A percentile compares a stretch with the other conserved stretches of the same genome.
These are phyloP conservation scores for Lamellibrachia luymesi DNA, from an alignment of 1,140 invertebrate genomes.

Conservation along the genomic window DNA sequence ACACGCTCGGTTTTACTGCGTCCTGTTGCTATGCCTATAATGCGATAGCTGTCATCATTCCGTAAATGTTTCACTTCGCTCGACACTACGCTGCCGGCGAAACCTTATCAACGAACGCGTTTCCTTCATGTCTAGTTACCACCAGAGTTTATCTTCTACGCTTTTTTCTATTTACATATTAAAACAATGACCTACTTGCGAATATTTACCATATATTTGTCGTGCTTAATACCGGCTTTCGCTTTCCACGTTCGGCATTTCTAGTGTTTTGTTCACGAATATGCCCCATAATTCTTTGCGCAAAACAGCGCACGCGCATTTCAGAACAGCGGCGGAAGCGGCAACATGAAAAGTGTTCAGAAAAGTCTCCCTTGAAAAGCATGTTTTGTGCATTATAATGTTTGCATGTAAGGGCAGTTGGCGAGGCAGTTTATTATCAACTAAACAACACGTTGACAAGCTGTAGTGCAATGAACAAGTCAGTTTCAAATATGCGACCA, in stretches of 20 bases:
- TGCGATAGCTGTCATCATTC: not conserved
- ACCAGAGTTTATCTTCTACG: not conserved
- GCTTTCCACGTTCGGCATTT: not conserved
- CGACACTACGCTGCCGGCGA: not conserved
- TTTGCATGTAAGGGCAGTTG: not conserved
- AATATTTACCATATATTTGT: not conserved
- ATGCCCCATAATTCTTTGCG: not conserved
- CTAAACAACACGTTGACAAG: not conserved
- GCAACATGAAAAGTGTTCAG: not conserved
- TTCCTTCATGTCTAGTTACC: not conserved
- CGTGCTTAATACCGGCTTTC: not conserved
- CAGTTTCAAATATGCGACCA: not conserved
- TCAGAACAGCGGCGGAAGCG: constrained; percentile 2
- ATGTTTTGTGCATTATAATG: not conserved
- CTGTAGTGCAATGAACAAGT: not conserved
- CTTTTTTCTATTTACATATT: not conserved
- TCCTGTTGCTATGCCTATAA: not conserved
- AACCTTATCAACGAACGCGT: not conserved
- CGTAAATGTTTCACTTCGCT: not conserved
- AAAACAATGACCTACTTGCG: not conserved
- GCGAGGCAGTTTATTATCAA: not conserved
- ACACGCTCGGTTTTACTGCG: not conserved
- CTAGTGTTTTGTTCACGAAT: not conserved
- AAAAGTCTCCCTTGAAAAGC: not conserved
- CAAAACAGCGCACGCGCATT: not conserved